Evolutionary conservation across 2,797 vertebrate genomes (phyloP).

Genomic region (Gymnopithys bicolor): DNA sequence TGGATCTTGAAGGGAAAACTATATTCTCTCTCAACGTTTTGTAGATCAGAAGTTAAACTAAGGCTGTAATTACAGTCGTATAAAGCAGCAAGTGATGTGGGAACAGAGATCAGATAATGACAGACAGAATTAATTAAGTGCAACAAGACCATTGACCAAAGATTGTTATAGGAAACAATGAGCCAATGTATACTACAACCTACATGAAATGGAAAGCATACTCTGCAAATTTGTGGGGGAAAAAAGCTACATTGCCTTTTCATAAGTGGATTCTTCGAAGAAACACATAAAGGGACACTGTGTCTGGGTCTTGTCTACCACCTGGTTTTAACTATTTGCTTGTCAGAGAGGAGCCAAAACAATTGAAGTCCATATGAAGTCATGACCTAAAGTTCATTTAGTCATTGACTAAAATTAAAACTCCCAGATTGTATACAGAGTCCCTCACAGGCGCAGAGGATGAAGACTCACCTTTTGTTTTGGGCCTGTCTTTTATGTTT

Average conservation of each 20-base stretch:
- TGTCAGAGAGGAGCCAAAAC: background rate
- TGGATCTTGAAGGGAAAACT: slow-evolving; percentile 39
- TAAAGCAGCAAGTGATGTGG: slow-evolving; percentile 54
- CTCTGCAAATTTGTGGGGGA: background rate
- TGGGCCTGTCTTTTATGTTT: background rate
- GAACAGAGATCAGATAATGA: slow-evolving; percentile 48
- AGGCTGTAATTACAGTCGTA: slow-evolving; percentile 28
- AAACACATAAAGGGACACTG: background rate
- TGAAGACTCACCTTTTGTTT: background rate
- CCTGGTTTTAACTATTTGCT: background rate
- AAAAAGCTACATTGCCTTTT: slow-evolving; percentile 37
- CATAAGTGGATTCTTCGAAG: background rate
- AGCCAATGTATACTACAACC: background rate
- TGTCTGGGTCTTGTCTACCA: background rate
- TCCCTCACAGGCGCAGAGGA: background rate
- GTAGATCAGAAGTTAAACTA: slow-evolving; percentile 43
- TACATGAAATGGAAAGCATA: slow-evolving; percentile 13
- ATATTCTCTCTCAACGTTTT: slow-evolving; percentile 44
- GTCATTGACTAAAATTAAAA: background rate
- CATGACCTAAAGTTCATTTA: background rate
- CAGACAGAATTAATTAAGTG: slow-evolving; percentile 25
- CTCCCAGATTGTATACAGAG: background rate
- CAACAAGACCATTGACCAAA: slow-evolving; percentile 11
- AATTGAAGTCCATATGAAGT: background rate
- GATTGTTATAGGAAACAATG: background rate